Conservation (phyloP, 2,113 vertebrate species). For the Regulus satrapa region DNA sequence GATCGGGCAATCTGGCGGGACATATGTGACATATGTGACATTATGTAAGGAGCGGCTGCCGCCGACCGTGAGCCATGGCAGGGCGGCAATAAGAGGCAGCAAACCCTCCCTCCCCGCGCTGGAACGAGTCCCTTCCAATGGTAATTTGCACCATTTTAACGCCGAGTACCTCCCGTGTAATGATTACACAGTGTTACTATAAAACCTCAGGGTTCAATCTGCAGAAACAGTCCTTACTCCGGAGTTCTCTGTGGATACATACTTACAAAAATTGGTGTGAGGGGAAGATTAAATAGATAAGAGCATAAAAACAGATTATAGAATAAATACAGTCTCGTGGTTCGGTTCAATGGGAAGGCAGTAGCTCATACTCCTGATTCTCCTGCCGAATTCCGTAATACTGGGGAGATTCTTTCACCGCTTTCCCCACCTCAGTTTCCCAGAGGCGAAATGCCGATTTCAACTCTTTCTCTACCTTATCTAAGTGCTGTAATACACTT, state of each 20-base stretch:
- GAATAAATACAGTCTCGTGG: not conserved
- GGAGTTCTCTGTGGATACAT: not conserved
- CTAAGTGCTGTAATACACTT: not conserved
- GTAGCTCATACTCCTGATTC: not conserved
- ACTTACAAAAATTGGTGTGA: not conserved
- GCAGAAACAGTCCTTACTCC: not conserved
- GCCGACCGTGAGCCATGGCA: not conserved
- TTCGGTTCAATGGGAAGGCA: not conserved
- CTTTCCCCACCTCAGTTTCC: not conserved
- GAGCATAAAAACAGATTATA: slow-evolving; percentile 33
- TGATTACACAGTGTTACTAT: not conserved
- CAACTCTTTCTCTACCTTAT: not conserved
- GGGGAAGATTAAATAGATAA: slow-evolving; percentile 35
- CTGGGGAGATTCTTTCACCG: not conserved
- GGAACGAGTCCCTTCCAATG: not conserved
- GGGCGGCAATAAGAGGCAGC: not conserved
- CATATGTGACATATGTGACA: not conserved
- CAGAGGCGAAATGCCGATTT: not conserved
- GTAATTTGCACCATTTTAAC: not conserved
- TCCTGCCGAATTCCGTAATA: not conserved
- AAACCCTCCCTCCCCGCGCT: not conserved
- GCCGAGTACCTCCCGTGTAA: not conserved
- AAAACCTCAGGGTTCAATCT: slow-evolving; percentile 13
- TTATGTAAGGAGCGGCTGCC: slow-evolving; percentile 13
- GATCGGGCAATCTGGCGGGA: not conserved